Percentiles rank a stretch among this genome's conserved stretches.
These are phyloP conservation scores for Falco concolor DNA, from an alignment of 2,797 vertebrate species.

Conservation along the genomic window DNA sequence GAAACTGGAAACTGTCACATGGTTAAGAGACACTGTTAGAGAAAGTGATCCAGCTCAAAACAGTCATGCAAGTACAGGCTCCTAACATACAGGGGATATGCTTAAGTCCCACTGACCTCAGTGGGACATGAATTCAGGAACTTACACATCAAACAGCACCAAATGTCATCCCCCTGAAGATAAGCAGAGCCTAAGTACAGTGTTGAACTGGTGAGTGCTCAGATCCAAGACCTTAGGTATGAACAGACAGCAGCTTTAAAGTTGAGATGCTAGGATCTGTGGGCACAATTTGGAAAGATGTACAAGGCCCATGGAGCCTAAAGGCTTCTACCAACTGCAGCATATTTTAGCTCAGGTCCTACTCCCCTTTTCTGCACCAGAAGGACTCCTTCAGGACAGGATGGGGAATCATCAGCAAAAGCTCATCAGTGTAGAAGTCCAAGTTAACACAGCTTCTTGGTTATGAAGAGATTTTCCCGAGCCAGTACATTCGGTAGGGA, in stretches of 20 bases:
- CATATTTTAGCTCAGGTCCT: neutral
- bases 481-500: neutral
- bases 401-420: neutral
- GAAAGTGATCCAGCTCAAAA: neutral
- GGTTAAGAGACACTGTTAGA: neutral
- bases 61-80: neutral
- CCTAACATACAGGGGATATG: neutral
- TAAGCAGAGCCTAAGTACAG: neutral
- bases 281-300: rapidly evolving
- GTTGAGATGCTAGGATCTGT: neutral
- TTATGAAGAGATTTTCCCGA: neutral
- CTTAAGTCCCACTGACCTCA: neutral
- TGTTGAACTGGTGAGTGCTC: neutral
- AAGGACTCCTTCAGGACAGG: neutral
- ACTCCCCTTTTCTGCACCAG: neutral
- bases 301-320: neutral
- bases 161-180: neutral
- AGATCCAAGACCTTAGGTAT: neutral
- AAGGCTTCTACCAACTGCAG: neutral
- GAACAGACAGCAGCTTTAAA: neutral
- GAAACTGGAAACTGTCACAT: neutral
- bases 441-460: neutral
- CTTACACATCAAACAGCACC: neutral
- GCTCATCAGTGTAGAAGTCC: neutral
- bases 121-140: neutral